phyloP scores from a whole-genome alignment of 2,888 invertebrate genomes.

The Coenonympha arcania region DNA sequence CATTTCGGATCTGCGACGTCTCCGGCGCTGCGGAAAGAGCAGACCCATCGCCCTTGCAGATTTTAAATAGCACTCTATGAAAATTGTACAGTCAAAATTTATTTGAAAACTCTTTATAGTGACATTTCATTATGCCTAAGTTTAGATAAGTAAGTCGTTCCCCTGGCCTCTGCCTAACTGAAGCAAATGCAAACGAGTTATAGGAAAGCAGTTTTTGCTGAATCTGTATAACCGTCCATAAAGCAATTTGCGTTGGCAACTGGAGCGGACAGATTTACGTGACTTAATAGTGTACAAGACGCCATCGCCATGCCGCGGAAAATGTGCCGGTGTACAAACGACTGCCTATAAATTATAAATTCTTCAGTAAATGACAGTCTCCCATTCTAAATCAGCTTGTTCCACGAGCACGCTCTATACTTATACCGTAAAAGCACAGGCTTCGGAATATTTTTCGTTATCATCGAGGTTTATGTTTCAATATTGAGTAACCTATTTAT shows the following conservation, averaged over 20 bases:
- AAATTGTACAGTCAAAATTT: no score
- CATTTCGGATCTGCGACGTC: no score
- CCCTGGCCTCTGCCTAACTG: background rate
- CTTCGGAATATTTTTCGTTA: no score
- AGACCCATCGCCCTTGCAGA: no score
- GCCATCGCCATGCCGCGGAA: constrained; percentile 7
- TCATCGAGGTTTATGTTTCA: no score
- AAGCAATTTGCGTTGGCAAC: constrained; percentile 22
- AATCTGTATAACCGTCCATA: constrained; percentile 11
- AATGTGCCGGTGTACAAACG: background rate
- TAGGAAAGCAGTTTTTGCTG: constrained; percentile 8
- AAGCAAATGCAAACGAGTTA: constrained; percentile 13
- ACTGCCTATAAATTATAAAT: constrained; percentile 1
- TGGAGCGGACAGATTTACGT: constrained; percentile 26
- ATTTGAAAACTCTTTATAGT: background rate
- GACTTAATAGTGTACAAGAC: constrained; percentile 4
- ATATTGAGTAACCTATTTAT: no score
- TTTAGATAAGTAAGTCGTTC: background rate
- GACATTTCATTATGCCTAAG: background rate
- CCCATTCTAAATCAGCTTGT: no score
- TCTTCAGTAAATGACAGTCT: constrained; percentile 1
- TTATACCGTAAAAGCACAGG: no score
- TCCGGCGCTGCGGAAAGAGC: no score
- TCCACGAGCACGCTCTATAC: background rate
- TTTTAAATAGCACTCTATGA: no score